Evolutionary conservation across 1,140 invertebrate species (phyloP).

Genomic region (Drosophila athabasca): DNA sequence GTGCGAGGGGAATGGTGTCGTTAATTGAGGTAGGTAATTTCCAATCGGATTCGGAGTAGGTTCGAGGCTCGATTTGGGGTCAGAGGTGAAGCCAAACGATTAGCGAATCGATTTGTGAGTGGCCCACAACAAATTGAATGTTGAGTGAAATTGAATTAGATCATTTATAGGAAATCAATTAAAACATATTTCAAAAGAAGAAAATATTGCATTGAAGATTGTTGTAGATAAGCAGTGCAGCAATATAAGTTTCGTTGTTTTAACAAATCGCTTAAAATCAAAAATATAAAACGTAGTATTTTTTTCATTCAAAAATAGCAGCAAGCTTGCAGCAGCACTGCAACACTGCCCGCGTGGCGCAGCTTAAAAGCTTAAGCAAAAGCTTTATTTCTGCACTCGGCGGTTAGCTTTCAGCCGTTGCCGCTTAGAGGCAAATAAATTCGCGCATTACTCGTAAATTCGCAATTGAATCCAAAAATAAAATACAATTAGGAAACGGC

Average conservation of each 20-base stretch:
- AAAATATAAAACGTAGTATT: no score
- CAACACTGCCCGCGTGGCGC: no score
- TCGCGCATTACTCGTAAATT: conserved; percentile 6
- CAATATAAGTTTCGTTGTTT: no score
- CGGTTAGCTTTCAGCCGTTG: not conserved
- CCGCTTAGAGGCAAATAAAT: conserved; percentile 4
- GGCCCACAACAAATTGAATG: conserved; percentile 6
- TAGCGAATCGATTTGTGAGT: conserved; percentile 39
- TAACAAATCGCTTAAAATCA: no score
- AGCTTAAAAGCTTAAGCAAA: not conserved
- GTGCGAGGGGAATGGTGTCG: conserved; percentile 30
- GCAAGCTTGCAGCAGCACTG: no score
- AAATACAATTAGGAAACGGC: conserved; percentile 30
- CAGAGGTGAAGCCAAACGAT: conserved; percentile 41
- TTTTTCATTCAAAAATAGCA: no score
- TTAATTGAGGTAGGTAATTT: conserved; percentile 73
- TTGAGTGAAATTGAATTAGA: conserved; percentile 2
- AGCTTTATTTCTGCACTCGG: conserved; percentile 12
- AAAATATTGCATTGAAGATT: no score
- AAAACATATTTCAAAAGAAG: no score
- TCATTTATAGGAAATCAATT: not conserved
- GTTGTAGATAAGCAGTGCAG: no score
- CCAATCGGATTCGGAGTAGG: conserved; percentile 49
- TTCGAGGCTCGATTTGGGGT: conserved; percentile 15
- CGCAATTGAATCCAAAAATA: conserved; percentile 14